Evolutionary conservation across 2,888 invertebrate genomes (phyloP).

Genomic region (Sabatieria punctata): DNA sequence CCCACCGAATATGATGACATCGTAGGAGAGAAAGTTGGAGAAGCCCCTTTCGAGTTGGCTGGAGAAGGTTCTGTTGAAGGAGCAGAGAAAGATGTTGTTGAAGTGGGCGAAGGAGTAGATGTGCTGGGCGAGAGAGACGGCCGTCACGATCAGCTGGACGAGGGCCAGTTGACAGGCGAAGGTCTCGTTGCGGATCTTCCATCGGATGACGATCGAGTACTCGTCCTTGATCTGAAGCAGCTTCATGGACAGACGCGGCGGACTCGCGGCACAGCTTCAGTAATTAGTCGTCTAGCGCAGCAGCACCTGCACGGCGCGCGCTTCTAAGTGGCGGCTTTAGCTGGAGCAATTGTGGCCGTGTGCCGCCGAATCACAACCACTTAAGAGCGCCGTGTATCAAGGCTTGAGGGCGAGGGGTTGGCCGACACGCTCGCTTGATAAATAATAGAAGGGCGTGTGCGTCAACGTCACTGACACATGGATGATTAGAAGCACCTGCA

Average conservation of each 20-base stretch:
- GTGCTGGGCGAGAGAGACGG: constrained; percentile 20
- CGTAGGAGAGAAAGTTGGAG: constrained; percentile 20
- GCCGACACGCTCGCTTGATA: too few relatives aligned
- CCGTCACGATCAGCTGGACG: constrained; percentile 18
- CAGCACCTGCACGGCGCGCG: too few relatives aligned
- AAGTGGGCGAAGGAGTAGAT: constrained; percentile 17
- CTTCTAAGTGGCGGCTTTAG: too few relatives aligned
- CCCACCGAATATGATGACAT: constrained; percentile 23
- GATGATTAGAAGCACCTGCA: too few relatives aligned
- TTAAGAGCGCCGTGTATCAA: too few relatives aligned
- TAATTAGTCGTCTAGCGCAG: too few relatives aligned
- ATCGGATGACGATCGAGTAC: background rate
- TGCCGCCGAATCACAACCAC: too few relatives aligned
- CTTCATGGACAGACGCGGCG: background rate
- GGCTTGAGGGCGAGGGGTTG: too few relatives aligned
- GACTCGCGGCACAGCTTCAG: background rate
- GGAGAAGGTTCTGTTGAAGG: background rate
- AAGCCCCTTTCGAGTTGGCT: constrained; percentile 9
- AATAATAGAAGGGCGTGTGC: too few relatives aligned
- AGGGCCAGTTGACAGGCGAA: constrained; percentile 16
- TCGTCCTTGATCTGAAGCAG: constrained; percentile 1
- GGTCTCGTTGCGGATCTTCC: constrained; percentile 14
- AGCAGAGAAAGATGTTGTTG: constrained; percentile 12
- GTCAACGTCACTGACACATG: too few relatives aligned
- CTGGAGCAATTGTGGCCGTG: too few relatives aligned